These are phyloP conservation scores for Drosophila dives DNA, from an alignment of 2,888 invertebrate species.

Conservation along the genomic window DNA sequence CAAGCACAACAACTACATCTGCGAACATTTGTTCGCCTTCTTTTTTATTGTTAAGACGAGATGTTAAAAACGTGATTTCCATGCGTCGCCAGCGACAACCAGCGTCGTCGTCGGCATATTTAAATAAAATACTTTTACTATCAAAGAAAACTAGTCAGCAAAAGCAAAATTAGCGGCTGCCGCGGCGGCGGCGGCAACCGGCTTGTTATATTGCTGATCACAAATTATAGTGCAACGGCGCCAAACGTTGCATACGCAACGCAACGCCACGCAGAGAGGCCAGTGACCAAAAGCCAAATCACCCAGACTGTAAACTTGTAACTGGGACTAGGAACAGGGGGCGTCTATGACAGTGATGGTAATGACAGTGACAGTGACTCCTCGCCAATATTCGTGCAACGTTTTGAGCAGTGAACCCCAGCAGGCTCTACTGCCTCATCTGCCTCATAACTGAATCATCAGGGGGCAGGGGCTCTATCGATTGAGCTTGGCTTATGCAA, in stretches of 20 bases:
- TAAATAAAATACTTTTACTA: slow-evolving; percentile 81
- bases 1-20: slow-evolving; percentile 35
- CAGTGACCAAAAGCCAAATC: slow-evolving; percentile 56
- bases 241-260: slow-evolving; percentile 62
- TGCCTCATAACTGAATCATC: slow-evolving; percentile 10
- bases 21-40: slow-evolving; percentile 66
- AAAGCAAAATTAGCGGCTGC: slow-evolving; percentile 1
- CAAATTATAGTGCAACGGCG: slow-evolving; percentile 76
- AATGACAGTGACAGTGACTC: slow-evolving; percentile 7
- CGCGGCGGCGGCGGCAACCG: slow-evolving; percentile 32
- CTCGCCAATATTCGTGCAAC: slow-evolving; percentile 9
- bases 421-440: not conserved
- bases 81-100: slow-evolving; percentile 62
- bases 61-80: slow-evolving; percentile 80
- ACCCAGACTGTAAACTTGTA: slow-evolving; percentile 29
- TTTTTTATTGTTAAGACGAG: slow-evolving; percentile 68
- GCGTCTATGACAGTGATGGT: slow-evolving; percentile 19
- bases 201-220: slow-evolving; percentile 74
- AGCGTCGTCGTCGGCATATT: slow-evolving; percentile 70
- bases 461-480: slow-evolving; percentile 11
- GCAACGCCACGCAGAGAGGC: slow-evolving; percentile 55
- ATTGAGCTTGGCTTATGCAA: slow-evolving; percentile 45
- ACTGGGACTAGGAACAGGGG: slow-evolving; percentile 35
- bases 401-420: slow-evolving; percentile 28
- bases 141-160: slow-evolving; percentile 78